Evolutionary conservation across 2,113 vertebrate genomes (phyloP), one percentile per base, ranked within the genome.

Genomic region (Catagonus wagneri): DNA sequence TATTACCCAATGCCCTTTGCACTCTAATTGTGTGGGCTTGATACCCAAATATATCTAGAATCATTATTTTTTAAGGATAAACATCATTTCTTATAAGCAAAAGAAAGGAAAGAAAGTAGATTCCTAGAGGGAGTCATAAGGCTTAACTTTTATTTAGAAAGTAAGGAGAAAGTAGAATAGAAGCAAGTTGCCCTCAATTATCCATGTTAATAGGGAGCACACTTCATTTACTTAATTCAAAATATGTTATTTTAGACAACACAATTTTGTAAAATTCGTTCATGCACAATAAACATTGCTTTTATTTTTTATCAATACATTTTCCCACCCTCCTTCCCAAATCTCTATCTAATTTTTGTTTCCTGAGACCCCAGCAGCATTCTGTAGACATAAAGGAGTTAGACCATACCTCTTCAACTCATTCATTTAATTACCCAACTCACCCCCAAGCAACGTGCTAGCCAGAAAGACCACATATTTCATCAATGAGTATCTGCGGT

Each of bases 381-480:
- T 81, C 68, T 85, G 39, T 1, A 85, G 65, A 36, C 60, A 15
- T 66, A 6, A 93, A 92, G 50, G 14, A 86, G 39, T 88, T 83
- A 89, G 68, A 68, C 74, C 34, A 90, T 19, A 76, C 85, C 14
- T 85, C 61, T 80, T 74, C 36, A 56, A 76, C 63, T 90, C 90
- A 96, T 83, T 76, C 54, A 78, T 29, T 76, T 95, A 94, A 95
- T 96, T 96, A 75, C 11, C 14, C 93, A 93, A 71, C 63, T 86
- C 60, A 39, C 80, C 89, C 78, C 50, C 36, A 83, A 94, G 96
- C 94, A 76, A 89, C 23, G 2, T 12, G 75, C 91, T 81, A 93
- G 96, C 97, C 58, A 74, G 96, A 97, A 96, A 94, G 85, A 96
- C 83, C 91, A 50, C 91, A 93, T 95, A 94, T 58, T 95, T 97